phyloP scores from a whole-genome alignment of 2,797 vertebrate species.

The Myoxocephalus aenaeus region DNA sequence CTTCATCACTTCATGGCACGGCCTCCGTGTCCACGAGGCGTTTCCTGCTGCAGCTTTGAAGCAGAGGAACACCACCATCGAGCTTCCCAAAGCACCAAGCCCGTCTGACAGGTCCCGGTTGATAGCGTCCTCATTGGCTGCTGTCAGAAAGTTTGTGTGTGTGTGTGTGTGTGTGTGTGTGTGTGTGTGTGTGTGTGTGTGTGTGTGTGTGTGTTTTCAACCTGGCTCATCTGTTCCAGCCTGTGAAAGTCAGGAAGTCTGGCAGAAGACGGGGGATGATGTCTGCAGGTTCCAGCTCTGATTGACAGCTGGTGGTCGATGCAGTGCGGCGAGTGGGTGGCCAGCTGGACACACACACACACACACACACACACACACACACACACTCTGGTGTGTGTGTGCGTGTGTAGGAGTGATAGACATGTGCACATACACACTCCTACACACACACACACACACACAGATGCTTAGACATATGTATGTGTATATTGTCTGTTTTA shows the following conservation, averaged over 20 bases:
- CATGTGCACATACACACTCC: not conserved
- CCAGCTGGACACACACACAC: conserved; percentile 46
- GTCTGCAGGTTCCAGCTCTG: conserved; percentile 39
- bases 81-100: not conserved
- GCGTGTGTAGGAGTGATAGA: not conserved
- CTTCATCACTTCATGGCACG: too few relatives aligned
- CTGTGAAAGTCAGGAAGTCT: conserved; percentile 31
- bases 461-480: conserved; percentile 1
- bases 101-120: conserved; percentile 16
- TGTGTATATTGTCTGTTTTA: not conserved
- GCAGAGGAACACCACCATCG: not conserved
- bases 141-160: conserved; percentile 11
- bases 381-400: not conserved
- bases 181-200: not conserved
- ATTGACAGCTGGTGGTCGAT: conserved; percentile 54
- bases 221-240: conserved; percentile 27
- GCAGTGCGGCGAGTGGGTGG: conserved; percentile 33
- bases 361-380: too few relatives aligned
- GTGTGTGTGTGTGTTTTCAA: not conserved
- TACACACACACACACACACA: not conserved
- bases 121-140: conserved; percentile 24
- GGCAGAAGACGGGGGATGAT: conserved; percentile 32
- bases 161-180: too few relatives aligned
- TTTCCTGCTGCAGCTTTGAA: not conserved
- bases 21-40: too few relatives aligned